Evolutionary conservation across 2,113 vertebrate species (phyloP).

Genomic region (Solea solea): DNA sequence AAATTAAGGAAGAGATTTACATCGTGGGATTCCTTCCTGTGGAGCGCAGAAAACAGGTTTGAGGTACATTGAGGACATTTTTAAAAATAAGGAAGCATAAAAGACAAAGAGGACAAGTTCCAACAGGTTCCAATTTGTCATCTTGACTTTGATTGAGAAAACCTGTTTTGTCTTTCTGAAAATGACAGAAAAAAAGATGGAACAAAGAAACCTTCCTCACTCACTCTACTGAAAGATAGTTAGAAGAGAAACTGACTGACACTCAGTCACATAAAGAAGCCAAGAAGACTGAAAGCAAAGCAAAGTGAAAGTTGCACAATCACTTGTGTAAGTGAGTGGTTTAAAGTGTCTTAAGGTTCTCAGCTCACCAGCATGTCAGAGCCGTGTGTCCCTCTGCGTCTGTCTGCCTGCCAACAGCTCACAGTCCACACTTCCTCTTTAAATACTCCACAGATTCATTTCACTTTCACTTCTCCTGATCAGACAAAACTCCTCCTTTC

Average conservation of each 20-base stretch:
- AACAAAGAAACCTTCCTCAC: not conserved
- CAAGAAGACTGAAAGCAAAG: slow-evolving; percentile 11
- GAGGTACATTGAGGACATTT: too few relatives aligned
- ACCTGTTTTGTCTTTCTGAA: not conserved
- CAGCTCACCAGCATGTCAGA: slow-evolving; percentile 40
- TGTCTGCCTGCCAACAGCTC: slow-evolving; percentile 37
- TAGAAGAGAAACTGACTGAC: not conserved
- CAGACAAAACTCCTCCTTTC: slow-evolving; percentile 60
- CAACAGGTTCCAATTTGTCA: slow-evolving; percentile 46
- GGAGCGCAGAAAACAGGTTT: not conserved
- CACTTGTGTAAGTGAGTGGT: not conserved
- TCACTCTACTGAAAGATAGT: not conserved
- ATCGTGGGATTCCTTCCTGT: not conserved
- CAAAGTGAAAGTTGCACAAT: slow-evolving; percentile 17
- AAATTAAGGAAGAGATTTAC: slow-evolving; percentile 37
- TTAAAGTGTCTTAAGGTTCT: not conserved
- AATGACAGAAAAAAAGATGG: too few relatives aligned
- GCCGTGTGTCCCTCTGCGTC: slow-evolving; percentile 15
- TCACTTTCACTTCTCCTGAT: slow-evolving; percentile 84
- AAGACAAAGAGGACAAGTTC: slow-evolving; percentile 4
- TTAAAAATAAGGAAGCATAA: not conserved
- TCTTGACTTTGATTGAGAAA: not conserved
- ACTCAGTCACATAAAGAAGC: not conserved
- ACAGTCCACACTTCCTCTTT: slow-evolving; percentile 79
- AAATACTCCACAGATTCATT: slow-evolving; percentile 75